phyloP scores from a whole-genome alignment of 1,140 invertebrate species.

The Nephotettix cincticeps region DNA sequence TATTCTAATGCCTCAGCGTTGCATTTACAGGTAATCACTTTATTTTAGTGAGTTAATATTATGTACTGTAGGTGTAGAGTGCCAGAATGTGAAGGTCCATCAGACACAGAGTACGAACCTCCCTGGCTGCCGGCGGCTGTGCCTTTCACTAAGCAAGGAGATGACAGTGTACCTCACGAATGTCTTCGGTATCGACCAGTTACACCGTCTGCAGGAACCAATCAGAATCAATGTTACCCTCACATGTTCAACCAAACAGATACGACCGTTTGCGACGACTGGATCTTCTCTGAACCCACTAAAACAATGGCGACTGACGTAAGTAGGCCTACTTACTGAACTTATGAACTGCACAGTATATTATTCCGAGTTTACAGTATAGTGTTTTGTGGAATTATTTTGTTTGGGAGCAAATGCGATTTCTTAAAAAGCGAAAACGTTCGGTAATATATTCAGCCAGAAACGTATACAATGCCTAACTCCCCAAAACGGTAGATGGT shows the following conservation, averaged over 20 bases:
- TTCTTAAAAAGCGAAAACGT: no score
- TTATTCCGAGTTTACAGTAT: no score
- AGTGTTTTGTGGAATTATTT: no score
- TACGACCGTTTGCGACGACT: not conserved
- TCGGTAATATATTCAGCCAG: no score
- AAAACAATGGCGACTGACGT: not conserved
- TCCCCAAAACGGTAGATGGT: no score
- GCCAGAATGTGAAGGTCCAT: not conserved
- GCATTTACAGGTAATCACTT: no score
- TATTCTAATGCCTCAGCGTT: no score
- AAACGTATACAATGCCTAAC: no score
- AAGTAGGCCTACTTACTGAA: conserved; percentile 19
- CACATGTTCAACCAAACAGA: not conserved
- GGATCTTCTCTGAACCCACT: not conserved
- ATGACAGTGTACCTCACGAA: not conserved
- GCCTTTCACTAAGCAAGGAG: not conserved
- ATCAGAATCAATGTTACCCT: not conserved
- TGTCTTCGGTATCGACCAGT: not conserved
- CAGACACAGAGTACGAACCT: not conserved
- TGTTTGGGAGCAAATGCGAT: no score
- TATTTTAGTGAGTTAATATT: no score
- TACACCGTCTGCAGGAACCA: no score
- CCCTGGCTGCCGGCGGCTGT: not conserved
- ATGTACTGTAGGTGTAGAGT: not conserved
- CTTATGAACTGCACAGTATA: no score